phyloP scores from a whole-genome alignment of 2,888 invertebrate genomes.

The Lysandra coridon region DNA sequence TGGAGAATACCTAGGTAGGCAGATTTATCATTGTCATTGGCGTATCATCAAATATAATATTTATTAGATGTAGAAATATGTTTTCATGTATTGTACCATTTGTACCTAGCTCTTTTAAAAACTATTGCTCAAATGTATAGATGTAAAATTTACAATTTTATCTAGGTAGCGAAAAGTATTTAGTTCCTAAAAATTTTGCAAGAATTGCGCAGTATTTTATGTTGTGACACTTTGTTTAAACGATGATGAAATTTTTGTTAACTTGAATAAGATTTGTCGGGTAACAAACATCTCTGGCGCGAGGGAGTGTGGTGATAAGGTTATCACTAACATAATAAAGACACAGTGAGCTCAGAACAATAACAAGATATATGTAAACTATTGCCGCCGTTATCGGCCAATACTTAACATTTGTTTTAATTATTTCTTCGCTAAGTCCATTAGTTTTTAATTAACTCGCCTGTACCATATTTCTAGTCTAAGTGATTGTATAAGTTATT shows the following conservation, averaged over 20 bases:
- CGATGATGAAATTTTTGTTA: slow-evolving; percentile 24
- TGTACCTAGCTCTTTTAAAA: background rate
- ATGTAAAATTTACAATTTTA: background rate
- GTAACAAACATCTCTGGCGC: slow-evolving; percentile 23
- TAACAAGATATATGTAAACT: slow-evolving; percentile 26
- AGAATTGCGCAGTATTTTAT: slow-evolving; percentile 16
- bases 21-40: background rate
- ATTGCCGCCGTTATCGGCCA: background rate
- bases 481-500: slow-evolving; percentile 45
- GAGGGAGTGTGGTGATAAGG: slow-evolving; percentile 38
- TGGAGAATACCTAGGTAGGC: background rate
- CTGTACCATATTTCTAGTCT: slow-evolving; percentile 45
- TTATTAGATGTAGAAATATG: background rate
- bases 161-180: background rate
- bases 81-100: background rate
- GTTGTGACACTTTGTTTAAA: slow-evolving; percentile 1
- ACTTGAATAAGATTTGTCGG: slow-evolving; percentile 22
- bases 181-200: slow-evolving; percentile 4
- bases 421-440: background rate
- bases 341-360: slow-evolving; percentile 32
- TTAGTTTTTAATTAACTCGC: slow-evolving; percentile 18
- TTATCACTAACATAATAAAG: slow-evolving; percentile 36
- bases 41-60: background rate
- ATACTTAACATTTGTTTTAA: background rate
- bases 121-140: background rate